Percentiles rank a stretch among this genome's conserved stretches.
Evolutionary conservation across 2,797 vertebrate species (phyloP).

Genomic region (Crenichthys baileyi): DNA sequence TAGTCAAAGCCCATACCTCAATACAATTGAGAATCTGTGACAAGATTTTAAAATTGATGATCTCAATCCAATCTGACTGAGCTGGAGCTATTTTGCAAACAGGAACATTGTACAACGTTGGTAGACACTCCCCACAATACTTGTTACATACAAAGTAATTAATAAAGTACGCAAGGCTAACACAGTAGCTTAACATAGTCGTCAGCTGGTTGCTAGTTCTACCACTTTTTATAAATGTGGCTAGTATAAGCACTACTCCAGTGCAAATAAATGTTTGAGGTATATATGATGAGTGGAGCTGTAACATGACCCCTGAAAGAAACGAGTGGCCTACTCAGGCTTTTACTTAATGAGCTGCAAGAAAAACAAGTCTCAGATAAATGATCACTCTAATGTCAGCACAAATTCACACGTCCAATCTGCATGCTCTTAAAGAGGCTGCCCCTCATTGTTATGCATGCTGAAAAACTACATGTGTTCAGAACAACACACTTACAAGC

Average conservation of each 20-base stretch:
- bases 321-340: not conserved
- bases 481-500: conserved; percentile 8
- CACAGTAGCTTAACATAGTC: not conserved
- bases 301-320: not conserved
- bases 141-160: not conserved
- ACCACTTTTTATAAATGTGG: not conserved
- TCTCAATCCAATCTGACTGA: not conserved
- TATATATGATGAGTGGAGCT: not conserved
- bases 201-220: not conserved
- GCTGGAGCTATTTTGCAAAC: not conserved
- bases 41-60: not conserved
- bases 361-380: conserved; percentile 9
- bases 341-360: conserved; percentile 7
- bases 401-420: conserved; percentile 22
- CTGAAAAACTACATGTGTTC: conserved; percentile 20
- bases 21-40: not conserved
- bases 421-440: conserved; percentile 33
- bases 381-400: conserved; percentile 32
- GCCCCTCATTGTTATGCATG: conserved; percentile 29
- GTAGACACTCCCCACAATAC: not conserved
- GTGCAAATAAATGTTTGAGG: not conserved
- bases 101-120: not conserved
- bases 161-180: not conserved
- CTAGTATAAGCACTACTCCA: not conserved
- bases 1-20: not conserved